Base-by-base conservation (phyloP, 2,797 vertebrate species). In the Oreortyx pictus region DNA sequence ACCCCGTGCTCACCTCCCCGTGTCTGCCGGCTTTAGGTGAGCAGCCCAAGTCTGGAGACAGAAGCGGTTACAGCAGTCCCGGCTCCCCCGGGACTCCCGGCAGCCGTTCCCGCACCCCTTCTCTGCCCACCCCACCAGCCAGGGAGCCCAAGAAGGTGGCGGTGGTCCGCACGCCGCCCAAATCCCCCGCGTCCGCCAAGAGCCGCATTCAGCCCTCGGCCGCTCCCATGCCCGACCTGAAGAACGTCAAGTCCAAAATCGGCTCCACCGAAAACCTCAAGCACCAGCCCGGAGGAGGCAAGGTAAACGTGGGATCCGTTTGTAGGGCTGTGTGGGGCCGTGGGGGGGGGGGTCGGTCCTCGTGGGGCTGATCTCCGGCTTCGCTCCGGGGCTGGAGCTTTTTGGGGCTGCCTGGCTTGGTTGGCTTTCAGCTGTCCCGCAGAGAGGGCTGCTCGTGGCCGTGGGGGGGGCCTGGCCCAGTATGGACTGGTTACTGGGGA, bases 231-330 rank as follows among this genome's bases (percentile, higher is more conserved):
- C 99, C 99, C 1, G 99, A 99, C 96, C 98, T 99, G 95, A 99
- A 99, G 96, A 98, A 98, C 3, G 96, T 99, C 89, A 97, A 92
- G 89, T 99, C 99, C 96, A 99, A 99, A 98, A 98, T 99, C 1
- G 98, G 99, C 85, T 99, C 99, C 78, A 99, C 98, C 0, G 99
- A 99, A 1, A 99, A 99, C 97, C 97, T 99, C 61, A 99, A 99
- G 81, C 98, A 99, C 96, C 99, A 99, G 97, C 99, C 99, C 0
- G 99, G 99, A 90, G 99, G 99, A 0, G 99, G 99, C 83, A 99
- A 98, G 98, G 99, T 99, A 98, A 96, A 77, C 12, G 11, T 1
- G 2, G 16, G 1, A 9, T 44, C 50, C 18, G 83, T 64, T 60
- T 19, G 50, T 78, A 47, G 47, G 71, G 74, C 12, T 7, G 15